Conservation (phyloP, 1,140 invertebrate genomes). For the Drosophila willistoni region DNA sequence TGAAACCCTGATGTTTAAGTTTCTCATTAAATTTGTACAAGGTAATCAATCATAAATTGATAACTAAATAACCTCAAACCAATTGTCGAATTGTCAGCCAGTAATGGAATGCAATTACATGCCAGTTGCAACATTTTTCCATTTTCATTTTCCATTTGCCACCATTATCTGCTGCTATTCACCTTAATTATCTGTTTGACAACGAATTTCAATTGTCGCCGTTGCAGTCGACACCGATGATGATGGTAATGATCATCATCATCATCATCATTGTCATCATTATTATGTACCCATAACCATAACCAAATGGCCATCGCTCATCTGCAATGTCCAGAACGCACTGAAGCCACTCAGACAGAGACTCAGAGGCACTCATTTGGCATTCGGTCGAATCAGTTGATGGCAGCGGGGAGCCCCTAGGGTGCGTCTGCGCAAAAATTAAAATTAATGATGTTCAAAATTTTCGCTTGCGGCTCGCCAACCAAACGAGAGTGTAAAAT, state of each 20-base stretch:
- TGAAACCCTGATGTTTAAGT: background rate
- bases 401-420: constrained; percentile 25
- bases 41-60: constrained; percentile 5
- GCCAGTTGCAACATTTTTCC: constrained; percentile 32
- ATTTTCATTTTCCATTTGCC: constrained; percentile 45
- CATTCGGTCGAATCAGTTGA: constrained; percentile 3
- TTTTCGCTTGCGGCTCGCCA: constrained; percentile 37
- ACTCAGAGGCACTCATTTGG: constrained; percentile 14
- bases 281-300: constrained; percentile 32
- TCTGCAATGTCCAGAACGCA: constrained; percentile 61
- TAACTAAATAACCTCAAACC: background rate
- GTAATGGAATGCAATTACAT: constrained; percentile 19
- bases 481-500: constrained; percentile 19
- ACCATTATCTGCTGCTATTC: constrained; percentile 30
- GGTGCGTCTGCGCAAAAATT: constrained; percentile 77
- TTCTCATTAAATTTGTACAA: background rate
- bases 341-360: constrained; percentile 29
- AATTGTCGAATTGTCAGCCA: constrained; percentile 32
- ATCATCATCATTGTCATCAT: constrained; percentile 28
- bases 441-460: constrained; percentile 79
- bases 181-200: constrained; percentile 51
- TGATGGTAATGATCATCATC: constrained; percentile 30
- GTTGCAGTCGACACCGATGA: constrained; percentile 25
- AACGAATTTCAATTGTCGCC: constrained; percentile 26
- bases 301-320: constrained; percentile 15